These are phyloP conservation scores for Mellilla xanthometata DNA, from an alignment of 2,888 invertebrate genomes.

Conservation along the genomic window DNA sequence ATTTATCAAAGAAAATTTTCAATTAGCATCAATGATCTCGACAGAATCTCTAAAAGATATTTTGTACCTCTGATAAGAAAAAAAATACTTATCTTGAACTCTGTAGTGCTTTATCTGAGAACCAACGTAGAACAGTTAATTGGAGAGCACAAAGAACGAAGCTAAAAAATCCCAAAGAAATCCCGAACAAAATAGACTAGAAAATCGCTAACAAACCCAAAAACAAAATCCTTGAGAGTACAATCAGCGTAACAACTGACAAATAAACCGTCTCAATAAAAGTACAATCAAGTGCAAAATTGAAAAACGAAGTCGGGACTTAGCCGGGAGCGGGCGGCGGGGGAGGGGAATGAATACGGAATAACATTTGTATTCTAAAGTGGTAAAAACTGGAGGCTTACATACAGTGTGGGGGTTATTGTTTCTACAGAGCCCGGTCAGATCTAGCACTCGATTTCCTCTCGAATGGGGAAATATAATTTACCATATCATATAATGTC, in stretches of 20 bases:
- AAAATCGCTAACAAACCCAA: neutral
- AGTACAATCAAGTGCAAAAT: conserved; percentile 17
- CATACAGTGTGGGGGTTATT: conserved; percentile 28
- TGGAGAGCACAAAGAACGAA: neutral
- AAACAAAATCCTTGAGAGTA: conserved; percentile 5
- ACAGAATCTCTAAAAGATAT: no score
- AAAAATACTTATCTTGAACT: no score
- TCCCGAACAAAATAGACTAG: neutral
- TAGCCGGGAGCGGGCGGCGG: conserved; percentile 6
- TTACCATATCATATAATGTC: no score
- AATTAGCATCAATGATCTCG: no score
- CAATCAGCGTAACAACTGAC: conserved; percentile 6
- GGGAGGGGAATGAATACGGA: conserved; percentile 17
- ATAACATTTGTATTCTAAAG: conserved; percentile 23
- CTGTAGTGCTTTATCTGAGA: neutral
- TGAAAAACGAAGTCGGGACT: conserved; percentile 13
- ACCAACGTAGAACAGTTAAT: neutral
- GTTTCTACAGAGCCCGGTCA: conserved; percentile 31
- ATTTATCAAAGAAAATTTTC: no score
- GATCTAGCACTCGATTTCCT: no score
- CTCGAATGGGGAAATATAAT: no score
- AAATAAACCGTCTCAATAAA: conserved; percentile 5
- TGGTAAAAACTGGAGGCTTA: conserved; percentile 20
- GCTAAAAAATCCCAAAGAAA: neutral
- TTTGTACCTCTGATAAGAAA: neutral